Conservation (phyloP, 2,797 vertebrate species). For the Luscinia luscinia region DNA sequence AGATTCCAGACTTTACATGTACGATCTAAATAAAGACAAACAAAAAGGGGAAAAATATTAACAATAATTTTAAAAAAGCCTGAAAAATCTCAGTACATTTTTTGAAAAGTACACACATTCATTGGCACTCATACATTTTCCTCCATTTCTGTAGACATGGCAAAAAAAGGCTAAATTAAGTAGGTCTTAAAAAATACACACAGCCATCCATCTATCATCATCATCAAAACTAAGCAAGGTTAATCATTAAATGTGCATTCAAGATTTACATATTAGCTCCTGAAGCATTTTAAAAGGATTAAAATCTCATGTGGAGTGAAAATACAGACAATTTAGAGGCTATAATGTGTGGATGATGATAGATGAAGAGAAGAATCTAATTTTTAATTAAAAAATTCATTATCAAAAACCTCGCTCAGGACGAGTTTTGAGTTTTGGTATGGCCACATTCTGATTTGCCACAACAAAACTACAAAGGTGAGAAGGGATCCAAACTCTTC, state of each 20-base stretch:
- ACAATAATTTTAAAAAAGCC: rapidly evolving
- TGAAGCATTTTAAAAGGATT: background rate
- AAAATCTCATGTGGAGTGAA: background rate
- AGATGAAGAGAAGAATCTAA: background rate
- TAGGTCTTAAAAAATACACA: background rate
- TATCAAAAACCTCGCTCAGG: background rate
- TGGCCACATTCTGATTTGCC: background rate
- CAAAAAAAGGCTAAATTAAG: background rate
- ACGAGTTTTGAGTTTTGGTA: background rate
- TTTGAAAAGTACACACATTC: rapidly evolving
- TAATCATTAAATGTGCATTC: background rate
- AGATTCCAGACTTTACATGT: constrained; percentile 99
- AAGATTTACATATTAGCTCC: background rate
- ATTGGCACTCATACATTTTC: background rate
- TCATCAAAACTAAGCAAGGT: background rate
- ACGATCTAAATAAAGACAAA: constrained; percentile 82
- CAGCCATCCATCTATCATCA: background rate
- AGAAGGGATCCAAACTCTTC: background rate
- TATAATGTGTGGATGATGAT: background rate
- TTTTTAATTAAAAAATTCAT: background rate
- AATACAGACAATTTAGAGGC: background rate
- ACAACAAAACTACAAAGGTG: background rate
- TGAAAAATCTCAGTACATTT: background rate
- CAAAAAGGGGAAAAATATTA: background rate
- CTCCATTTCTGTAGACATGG: background rate